These are phyloP conservation scores for Leptobrachium ailaonicum DNA, from an alignment of 2,113 vertebrate species.

Conservation along the genomic window DNA sequence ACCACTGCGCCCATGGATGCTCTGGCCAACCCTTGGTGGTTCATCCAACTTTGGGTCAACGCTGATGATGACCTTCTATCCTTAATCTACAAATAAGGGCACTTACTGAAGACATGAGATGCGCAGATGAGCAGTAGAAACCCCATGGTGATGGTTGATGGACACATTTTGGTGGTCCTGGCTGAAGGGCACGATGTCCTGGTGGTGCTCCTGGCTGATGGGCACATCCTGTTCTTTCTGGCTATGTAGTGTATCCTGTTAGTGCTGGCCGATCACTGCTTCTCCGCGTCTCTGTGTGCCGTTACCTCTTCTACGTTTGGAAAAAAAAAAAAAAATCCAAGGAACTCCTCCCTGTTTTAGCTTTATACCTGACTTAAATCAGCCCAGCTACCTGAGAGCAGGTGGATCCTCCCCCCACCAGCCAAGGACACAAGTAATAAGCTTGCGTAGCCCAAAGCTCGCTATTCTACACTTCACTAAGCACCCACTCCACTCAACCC, in stretches of 20 bases:
- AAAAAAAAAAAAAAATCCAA: neutral
- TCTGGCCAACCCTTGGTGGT: neutral
- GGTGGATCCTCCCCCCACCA: neutral
- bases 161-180: no score
- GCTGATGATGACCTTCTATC: no score
- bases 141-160: neutral
- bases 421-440: neutral
- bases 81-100: neutral
- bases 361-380: neutral
- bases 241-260: no score
- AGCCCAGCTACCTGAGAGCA: neutral
- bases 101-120: neutral
- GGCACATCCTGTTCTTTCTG: no score
- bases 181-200: no score
- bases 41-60: neutral
- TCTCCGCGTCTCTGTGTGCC: neutral
- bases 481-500: neutral
- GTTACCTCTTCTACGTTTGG: neutral
- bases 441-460: neutral
- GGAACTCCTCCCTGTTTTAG: neutral
- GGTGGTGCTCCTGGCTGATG: no score
- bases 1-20: no score
- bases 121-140: neutral
- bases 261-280: no score
- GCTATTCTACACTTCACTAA: neutral